These are phyloP conservation scores for Lamellibrachia columna DNA, from an alignment of 2,888 invertebrate genomes.

Conservation along the genomic window DNA sequence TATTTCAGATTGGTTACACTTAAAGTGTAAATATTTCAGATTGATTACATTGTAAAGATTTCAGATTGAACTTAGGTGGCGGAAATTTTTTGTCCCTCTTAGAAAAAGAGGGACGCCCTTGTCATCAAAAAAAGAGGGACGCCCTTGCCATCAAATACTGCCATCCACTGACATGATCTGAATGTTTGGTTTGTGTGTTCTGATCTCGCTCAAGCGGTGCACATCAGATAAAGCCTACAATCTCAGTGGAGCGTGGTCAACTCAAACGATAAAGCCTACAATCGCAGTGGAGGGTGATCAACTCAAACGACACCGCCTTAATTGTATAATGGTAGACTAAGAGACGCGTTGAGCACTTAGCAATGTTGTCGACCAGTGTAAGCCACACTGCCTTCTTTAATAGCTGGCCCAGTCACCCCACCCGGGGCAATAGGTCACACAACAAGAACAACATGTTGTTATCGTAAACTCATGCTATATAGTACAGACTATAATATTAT, in stretches of 20 bases:
- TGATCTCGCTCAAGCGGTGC: neutral
- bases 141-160: no score
- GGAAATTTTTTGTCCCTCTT: no score
- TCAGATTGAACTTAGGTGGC: no score
- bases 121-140: no score
- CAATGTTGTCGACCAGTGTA: neutral
- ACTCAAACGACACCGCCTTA: neutral
- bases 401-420: neutral
- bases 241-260: neutral
- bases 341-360: neutral
- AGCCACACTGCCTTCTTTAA: neutral
- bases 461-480: neutral
- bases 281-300: neutral
- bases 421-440: neutral
- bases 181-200: neutral
- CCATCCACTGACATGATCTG: no score
- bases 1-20: no score
- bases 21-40: no score
- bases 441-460: neutral
- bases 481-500: neutral
- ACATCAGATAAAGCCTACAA: neutral
- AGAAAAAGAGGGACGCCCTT: no score
- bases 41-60: no score
- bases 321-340: neutral
- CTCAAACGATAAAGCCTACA: neutral